phyloP scores from a whole-genome alignment of 2,888 invertebrate genomes.

The Limnephilus auricula region DNA sequence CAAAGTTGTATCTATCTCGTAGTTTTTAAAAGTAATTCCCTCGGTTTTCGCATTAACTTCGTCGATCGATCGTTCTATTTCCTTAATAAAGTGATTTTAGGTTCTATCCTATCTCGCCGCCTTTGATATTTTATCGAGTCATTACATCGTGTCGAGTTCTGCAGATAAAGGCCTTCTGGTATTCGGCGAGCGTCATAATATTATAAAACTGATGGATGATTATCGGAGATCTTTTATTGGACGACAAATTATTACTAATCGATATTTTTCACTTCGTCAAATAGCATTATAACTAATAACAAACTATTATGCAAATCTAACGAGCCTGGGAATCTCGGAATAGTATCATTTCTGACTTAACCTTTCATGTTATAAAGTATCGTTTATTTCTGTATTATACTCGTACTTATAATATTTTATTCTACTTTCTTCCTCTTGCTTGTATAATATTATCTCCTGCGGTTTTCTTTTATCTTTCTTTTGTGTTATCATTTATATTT shows the following conservation, averaged over 20 bases:
- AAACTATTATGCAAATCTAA: neutral
- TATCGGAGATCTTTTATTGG: neutral
- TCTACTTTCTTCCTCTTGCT: no score
- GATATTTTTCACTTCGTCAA: neutral
- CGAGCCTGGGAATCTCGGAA: neutral
- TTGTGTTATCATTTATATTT: no score
- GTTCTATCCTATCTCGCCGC: neutral
- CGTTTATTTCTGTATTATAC: neutral
- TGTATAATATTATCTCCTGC: no score
- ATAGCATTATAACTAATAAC: neutral
- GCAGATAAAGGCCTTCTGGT: neutral
- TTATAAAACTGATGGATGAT: neutral
- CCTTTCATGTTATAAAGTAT: neutral
- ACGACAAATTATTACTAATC: neutral
- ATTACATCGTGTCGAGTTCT: neutral
- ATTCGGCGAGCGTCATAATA: neutral
- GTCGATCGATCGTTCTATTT: neutral
- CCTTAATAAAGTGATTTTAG: neutral
- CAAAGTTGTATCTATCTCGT: no score
- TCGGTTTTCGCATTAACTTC: no score
- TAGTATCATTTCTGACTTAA: neutral
- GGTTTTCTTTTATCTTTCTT: no score
- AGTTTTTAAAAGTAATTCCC: no score
- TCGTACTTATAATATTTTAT: no score
- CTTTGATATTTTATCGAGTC: neutral